Percentiles rank a stretch among this genome's conserved stretches.
phyloP scores from a whole-genome alignment of 2,888 invertebrate genomes.

The Diachrysia chrysitis region DNA sequence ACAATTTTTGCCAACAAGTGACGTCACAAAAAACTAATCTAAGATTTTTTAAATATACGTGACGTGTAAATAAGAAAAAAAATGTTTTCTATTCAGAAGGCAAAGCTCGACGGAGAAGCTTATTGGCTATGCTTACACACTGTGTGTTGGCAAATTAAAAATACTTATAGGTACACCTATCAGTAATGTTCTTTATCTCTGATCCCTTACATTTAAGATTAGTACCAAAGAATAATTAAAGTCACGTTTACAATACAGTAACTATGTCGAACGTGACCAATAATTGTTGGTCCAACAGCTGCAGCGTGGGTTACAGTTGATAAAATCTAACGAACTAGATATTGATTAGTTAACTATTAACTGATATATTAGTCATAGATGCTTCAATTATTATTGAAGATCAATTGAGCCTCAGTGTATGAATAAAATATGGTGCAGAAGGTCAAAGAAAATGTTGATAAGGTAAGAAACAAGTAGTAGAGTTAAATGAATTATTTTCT shows the following conservation, averaged over 20 bases:
- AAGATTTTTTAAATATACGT: too few species aligned
- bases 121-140: too few species aligned
- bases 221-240: neutral
- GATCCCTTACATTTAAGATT: neutral
- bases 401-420: neutral
- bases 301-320: neutral
- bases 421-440: neutral
- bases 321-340: neutral
- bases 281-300: slow-evolving; percentile 3
- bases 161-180: neutral
- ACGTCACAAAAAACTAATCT: too few species aligned
- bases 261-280: neutral
- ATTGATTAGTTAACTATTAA: slow-evolving; percentile 5
- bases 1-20: too few species aligned
- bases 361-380: neutral
- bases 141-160: neutral
- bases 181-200: neutral
- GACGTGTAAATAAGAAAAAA: too few species aligned
- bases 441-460: too few species aligned
- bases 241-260: neutral
- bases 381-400: neutral
- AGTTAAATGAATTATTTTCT: too few species aligned
- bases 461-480: too few species aligned
- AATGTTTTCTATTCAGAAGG: too few species aligned
- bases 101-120: neutral